These are phyloP conservation scores for Steatocranus sp. DNA, from an alignment of 2,797 vertebrate species.

Conservation along the genomic window DNA sequence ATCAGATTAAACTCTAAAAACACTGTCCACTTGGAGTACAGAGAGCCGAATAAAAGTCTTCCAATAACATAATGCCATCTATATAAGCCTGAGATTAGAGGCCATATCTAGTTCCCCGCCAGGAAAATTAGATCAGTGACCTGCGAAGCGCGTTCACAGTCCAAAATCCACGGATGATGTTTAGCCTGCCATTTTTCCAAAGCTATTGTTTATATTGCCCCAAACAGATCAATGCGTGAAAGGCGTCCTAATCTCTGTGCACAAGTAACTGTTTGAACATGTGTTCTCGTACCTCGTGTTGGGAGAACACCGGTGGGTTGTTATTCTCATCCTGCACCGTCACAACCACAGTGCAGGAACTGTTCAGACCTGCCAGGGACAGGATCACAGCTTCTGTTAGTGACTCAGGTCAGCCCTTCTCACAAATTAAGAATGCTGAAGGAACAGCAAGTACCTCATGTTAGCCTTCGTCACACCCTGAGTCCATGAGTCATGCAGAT, in stretches of 20 bases:
- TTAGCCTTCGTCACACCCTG: conserved; percentile 33
- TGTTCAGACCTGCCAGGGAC: conserved; percentile 76
- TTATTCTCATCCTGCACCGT: conserved; percentile 79
- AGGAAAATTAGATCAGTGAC: conserved; percentile 65
- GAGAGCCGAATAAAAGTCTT: conserved; percentile 51
- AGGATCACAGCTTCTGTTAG: conserved; percentile 54
- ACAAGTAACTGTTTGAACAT: not conserved
- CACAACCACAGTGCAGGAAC: conserved; percentile 74
- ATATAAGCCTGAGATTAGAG: conserved; percentile 60
- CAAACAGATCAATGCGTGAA: not conserved
- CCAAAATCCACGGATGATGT: conserved; percentile 17
- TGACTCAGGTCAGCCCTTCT: conserved; percentile 56
- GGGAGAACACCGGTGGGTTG: conserved; percentile 76
- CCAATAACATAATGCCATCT: conserved; percentile 42
- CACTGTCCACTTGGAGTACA: conserved; percentile 54
- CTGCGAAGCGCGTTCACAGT: conserved; percentile 34
- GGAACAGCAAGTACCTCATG: conserved; percentile 34
- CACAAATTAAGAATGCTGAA: conserved; percentile 33
- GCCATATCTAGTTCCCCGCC: conserved; percentile 49
- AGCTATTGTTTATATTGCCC: not conserved
- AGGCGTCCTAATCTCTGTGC: not conserved
- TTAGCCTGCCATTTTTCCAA: not conserved
- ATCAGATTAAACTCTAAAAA: conserved; percentile 49
- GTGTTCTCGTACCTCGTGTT: conserved; percentile 72
- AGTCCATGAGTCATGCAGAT: conserved; percentile 45